Base-by-base conservation (phyloP, 2,797 vertebrate species). In the Dipus sagitta region DNA sequence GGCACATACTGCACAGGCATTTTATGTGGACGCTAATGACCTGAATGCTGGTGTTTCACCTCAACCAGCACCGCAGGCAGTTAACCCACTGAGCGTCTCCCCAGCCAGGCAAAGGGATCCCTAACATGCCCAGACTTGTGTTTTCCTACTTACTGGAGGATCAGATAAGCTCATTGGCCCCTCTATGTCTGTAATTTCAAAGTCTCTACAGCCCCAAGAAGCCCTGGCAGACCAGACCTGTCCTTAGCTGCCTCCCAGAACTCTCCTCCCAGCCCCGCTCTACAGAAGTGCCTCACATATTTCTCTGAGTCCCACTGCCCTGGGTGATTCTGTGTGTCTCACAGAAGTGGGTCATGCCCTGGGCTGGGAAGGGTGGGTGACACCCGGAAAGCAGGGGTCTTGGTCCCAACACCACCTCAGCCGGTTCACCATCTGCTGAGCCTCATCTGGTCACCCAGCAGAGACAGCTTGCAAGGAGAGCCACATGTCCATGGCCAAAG, bases 341-440 rank as follows among this genome's bases (percentile, higher is more conserved):
- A 58, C 4, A 3, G 42, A 67, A 30, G 24, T 17, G 68, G 58
- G 17, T 17, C 42, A 15, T 32, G 26, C 68, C 75, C n/a, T 1
- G 0, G 11, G 65, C 12, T 32, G 28, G 11, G 14, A 13, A 47
- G 30, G 26, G 32, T 30, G 1, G 20, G 52, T 4, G 68, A 38
- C 86, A 99, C 99, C 99, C 98, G 98, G 97, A 95, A 99, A 99
- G 28, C 81, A 97, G 58, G 90, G 97, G 75, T 99, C 98, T 91
- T 99, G 98, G 75, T 98, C 97, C 99, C 99, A 99, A 90, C 99
- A 99, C 77, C 96, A 97, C 93, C 98, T 98, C 99, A 99, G 99
- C 97, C 99, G 96, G 93, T 96, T 94, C 13, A 98, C 96, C 98
- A 99, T 98, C 93, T 99, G 98, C 21, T 98, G 98, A 90, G 98